Percentiles rank a stretch among this genome's conserved stretches.
These are phyloP conservation scores for Papilio xuthus DNA, from an alignment of 1,140 invertebrate genomes.

Conservation along the genomic window DNA sequence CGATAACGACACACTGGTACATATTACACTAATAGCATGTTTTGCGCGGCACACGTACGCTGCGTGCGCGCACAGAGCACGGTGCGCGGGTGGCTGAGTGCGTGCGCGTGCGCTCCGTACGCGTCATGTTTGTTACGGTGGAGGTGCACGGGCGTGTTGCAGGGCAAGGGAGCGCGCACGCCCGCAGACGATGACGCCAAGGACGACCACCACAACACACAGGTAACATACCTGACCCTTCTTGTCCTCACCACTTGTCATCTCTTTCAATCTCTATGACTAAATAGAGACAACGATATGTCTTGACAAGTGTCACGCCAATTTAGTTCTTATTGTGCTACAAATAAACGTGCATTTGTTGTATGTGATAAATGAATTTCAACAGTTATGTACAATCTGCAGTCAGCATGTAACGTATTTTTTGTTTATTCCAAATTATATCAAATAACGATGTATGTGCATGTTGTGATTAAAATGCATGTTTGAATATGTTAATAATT, in stretches of 20 bases:
- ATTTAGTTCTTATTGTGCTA: too few species aligned
- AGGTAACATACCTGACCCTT: conserved; percentile 46
- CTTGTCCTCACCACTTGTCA: too few species aligned
- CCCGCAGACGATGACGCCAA: conserved; percentile 57
- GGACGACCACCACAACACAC: conserved; percentile 44
- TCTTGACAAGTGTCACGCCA: too few species aligned
- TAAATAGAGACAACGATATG: background rate
- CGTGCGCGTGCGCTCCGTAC: conserved; percentile 34
- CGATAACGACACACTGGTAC: conserved; percentile 4
- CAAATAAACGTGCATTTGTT: too few species aligned
- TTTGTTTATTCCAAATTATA: background rate
- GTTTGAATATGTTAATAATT: background rate
- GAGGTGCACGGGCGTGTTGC: conserved; percentile 65
- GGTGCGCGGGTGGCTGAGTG: conserved; percentile 39
- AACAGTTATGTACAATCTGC: too few species aligned
- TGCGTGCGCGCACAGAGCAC: conserved; percentile 20
- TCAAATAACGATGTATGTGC: conserved; percentile 38
- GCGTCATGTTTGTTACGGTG: conserved; percentile 57
- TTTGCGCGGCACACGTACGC: conserved; percentile 23
- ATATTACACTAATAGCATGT: conserved; percentile 36
- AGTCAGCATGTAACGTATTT: background rate
- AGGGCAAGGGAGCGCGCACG: conserved; percentile 73
- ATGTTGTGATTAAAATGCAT: conserved; percentile 52
- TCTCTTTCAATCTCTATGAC: background rate
- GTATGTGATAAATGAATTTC: too few species aligned